A percentile compares a stretch with the other conserved stretches of the same genome.
phyloP scores from a whole-genome alignment of 2,113 vertebrate genomes.

The Colossoma macropomum region DNA sequence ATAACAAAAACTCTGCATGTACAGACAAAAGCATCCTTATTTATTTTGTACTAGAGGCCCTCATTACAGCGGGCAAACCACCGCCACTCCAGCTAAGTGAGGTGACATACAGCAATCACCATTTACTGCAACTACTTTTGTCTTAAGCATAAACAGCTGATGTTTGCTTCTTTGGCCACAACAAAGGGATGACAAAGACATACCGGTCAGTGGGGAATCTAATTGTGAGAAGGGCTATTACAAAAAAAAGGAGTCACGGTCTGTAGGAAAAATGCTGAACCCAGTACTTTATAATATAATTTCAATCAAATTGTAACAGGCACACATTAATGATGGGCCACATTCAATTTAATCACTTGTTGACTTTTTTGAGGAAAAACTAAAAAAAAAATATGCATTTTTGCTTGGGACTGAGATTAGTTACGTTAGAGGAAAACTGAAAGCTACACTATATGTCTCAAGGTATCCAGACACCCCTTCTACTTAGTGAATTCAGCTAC shows the following conservation, averaged over 20 bases:
- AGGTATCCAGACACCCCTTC: no score
- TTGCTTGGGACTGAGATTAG: no score
- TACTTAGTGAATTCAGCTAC: no score
- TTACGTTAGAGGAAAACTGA: no score
- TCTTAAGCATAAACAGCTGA: conserved; percentile 3
- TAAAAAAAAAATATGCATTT: no score
- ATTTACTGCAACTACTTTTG: conserved; percentile 10
- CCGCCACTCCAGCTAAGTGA: background rate
- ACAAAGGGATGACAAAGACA: background rate
- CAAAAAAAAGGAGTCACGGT: background rate
- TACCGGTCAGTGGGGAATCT: background rate
- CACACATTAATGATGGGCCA: no score
- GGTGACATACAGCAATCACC: conserved; percentile 12
- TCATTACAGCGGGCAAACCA: background rate
- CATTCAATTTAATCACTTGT: no score
- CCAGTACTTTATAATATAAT: background rate
- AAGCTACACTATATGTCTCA: no score
- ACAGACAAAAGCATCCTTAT: background rate
- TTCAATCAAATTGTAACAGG: no score
- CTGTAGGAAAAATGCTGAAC: background rate
- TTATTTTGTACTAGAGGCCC: background rate
- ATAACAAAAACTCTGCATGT: background rate
- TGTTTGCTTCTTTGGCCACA: conserved; percentile 19
- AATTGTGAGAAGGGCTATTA: background rate
- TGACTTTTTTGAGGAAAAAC: no score